phyloP scores from a whole-genome alignment of 2,888 invertebrate species.

The Exephanes ischioxanthus region DNA sequence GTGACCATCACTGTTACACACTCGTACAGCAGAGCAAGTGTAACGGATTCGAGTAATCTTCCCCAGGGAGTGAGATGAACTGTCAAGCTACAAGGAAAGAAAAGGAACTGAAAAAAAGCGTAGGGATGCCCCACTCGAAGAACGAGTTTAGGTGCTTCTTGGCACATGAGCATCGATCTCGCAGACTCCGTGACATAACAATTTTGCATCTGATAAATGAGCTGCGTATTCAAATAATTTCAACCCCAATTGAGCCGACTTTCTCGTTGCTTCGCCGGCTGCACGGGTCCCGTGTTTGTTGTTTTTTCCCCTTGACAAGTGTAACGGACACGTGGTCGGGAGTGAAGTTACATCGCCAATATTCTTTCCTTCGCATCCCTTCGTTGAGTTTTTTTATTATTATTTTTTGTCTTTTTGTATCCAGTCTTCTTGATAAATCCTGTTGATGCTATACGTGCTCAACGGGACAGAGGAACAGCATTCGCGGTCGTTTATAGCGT shows the following conservation, averaged over 20 bases:
- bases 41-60: slow-evolving; percentile 77
- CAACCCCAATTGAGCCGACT: slow-evolving; percentile 81
- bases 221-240: slow-evolving; percentile 81
- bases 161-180: slow-evolving; percentile 50
- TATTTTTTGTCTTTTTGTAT: slow-evolving; percentile 9
- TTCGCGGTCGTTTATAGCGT: slow-evolving; percentile 33
- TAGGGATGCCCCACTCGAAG: slow-evolving; percentile 75
- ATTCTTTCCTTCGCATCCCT: slow-evolving; percentile 77
- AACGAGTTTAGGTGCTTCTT: slow-evolving; percentile 71
- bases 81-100: neutral
- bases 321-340: slow-evolving; percentile 74
- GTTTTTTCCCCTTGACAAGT: slow-evolving; percentile 74
- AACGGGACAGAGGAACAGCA: slow-evolving; percentile 30
- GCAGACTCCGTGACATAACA: slow-evolving; percentile 54
- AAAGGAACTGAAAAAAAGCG: slow-evolving; percentile 3
- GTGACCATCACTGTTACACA: slow-evolving; percentile 6
- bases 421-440: slow-evolving; percentile 44
- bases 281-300: slow-evolving; percentile 57
- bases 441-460: slow-evolving; percentile 13
- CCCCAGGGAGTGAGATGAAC: slow-evolving; percentile 23
- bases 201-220: slow-evolving; percentile 81
- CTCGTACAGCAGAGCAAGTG: slow-evolving; percentile 76
- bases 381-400: neutral
- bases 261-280: slow-evolving; percentile 58
- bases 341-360: slow-evolving; percentile 76